These are phyloP conservation scores for Halisarca cf. caerulea DNA, from an alignment of 37 sponge, comb jelly and placozoan genomes.

Conservation along the genomic window DNA sequence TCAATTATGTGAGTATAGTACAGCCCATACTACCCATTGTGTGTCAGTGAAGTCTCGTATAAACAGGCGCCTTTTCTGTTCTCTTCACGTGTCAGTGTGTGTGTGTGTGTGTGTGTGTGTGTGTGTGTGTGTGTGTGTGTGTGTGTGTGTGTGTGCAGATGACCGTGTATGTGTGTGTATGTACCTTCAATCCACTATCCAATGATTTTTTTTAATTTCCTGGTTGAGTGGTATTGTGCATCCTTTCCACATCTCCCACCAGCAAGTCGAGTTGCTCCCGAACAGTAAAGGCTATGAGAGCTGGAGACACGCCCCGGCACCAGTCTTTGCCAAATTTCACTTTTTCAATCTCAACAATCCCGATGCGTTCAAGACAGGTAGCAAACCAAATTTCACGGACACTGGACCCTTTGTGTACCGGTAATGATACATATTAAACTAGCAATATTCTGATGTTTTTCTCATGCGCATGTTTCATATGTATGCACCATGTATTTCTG, in stretches of 20 bases:
- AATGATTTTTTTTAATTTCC: neutral
- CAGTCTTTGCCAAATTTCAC: slow-evolving; percentile 49
- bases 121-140: too few relatives aligned
- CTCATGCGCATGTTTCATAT: too few relatives aligned
- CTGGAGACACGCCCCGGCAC: slow-evolving; percentile 47
- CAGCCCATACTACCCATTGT: too few relatives aligned
- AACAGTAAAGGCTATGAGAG: slow-evolving; percentile 28
- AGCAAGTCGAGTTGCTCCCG: slow-evolving; percentile 38
- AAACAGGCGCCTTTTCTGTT: neutral
- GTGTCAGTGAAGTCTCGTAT: too few relatives aligned
- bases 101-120: too few relatives aligned
- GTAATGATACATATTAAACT: too few relatives aligned
- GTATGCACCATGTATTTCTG: too few relatives aligned
- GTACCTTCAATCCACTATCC: neutral
- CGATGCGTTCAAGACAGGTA: slow-evolving; percentile 45
- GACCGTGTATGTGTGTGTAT: too few relatives aligned
- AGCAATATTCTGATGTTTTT: too few relatives aligned
- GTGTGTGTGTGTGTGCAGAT: too few relatives aligned
- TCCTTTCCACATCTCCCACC: neutral
- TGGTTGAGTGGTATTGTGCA: neutral
- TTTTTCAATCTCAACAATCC: slow-evolving; percentile 78
- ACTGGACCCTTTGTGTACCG: slow-evolving; percentile 78
- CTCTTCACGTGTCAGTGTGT: neutral
- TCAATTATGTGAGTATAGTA: too few relatives aligned
- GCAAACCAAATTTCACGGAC: slow-evolving; percentile 53